A percentile compares a stretch with the other conserved stretches of the same genome.
phyloP scores from a whole-genome alignment of 2,797 vertebrate genomes.

The Pteropus rufus region DNA sequence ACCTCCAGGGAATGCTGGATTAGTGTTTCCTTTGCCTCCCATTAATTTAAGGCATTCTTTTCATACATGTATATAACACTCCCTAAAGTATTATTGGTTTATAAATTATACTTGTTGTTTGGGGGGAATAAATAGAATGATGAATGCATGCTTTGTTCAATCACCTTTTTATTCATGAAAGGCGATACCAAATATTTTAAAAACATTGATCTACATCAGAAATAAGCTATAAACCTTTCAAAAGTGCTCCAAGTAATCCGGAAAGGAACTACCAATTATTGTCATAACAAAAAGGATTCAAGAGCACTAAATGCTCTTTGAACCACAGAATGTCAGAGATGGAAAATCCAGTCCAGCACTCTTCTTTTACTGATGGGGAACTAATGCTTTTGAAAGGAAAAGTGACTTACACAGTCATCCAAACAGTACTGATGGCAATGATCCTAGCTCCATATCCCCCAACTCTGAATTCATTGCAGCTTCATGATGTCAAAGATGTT shows the following conservation, averaged over 20 bases:
- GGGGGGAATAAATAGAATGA: slow-evolving; percentile 84
- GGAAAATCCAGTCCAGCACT: neutral
- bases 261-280: slow-evolving; percentile 84
- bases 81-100: slow-evolving; percentile 84
- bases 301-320: slow-evolving; percentile 78
- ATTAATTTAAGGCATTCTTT: slow-evolving; percentile 84
- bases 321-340: slow-evolving; percentile 19
- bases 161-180: slow-evolving; percentile 87
- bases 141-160: slow-evolving; percentile 84
- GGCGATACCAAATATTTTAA: slow-evolving; percentile 80
- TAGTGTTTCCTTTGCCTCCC: slow-evolving; percentile 73
- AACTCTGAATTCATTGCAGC: neutral
- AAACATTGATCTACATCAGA: slow-evolving; percentile 86
- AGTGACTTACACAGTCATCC: neutral
- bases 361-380: slow-evolving; percentile 29
- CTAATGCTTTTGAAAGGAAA: neutral
- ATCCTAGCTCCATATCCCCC: neutral
- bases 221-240: slow-evolving; percentile 85
- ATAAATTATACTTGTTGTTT: slow-evolving; percentile 86
- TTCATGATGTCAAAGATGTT: neutral
- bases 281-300: slow-evolving; percentile 81
- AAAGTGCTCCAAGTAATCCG: slow-evolving; percentile 81
- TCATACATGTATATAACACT: slow-evolving; percentile 81
- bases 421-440: neutral
- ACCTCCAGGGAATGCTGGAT: slow-evolving; percentile 75